Evolutionary conservation across 2,797 vertebrate genomes (phyloP), one percentile per base, ranked within the genome.

Genomic region (Enteromius anoplus): DNA sequence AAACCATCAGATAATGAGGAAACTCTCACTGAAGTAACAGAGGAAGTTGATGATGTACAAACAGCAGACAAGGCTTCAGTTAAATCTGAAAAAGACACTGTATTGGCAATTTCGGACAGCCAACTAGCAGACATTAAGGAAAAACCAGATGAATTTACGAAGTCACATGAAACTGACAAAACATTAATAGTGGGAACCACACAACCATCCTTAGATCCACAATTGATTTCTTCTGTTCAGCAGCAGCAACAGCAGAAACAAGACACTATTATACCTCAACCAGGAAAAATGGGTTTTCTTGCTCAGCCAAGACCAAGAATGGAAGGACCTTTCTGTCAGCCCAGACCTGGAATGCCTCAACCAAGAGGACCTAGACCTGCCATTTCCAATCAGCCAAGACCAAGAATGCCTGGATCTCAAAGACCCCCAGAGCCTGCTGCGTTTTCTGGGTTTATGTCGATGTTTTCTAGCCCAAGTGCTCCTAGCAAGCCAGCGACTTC

Each of bases 381-480:
- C 3, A 71, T 76, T 19, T 60, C 78, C 58, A 88, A 84, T 2
- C 91, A 89, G 78, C 85, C 87, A 71, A 89, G 86, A 17, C 88
- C 90, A 65, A 80, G 85, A 80, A 88, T 91, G 85, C 88, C 91
- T 88, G 93, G 89, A 68, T 89, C 85, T 86, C 94, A 95, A 79
- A 94, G 89, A 80, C 88, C 93, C 45, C 88, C 94, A 66, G 94
- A 95, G 72, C 88, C 92, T 83, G 93, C 92, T 94, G 92, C 95
- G 83, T 96, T 99, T 93, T 97, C 97, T 88, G 97, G 96, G 26
- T 97, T 99, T 71, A 95, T 99, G 94, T 97, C 96, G 68, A 98
- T 99, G 92, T 97, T 97, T 89, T 96, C 96, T 85, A 89, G 90
- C 17, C 89, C 93, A 83, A 93, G 78, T 88, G 89, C 94, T 76